Conservation (phyloP, 2,113 vertebrate species). For the Alouatta palliata region DNA sequence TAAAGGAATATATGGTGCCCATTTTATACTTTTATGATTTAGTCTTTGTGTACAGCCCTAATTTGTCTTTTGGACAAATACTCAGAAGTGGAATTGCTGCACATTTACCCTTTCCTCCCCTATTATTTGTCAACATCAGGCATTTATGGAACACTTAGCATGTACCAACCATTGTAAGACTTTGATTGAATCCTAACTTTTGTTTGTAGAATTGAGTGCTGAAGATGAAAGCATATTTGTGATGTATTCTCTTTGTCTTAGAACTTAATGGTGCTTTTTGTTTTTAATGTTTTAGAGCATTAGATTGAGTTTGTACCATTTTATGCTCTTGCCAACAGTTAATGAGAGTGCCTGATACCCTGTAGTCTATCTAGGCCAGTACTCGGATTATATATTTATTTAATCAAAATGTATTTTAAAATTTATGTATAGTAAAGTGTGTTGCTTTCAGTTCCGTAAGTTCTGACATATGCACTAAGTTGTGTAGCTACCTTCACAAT, state of each 20-base stretch:
- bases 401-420: not conserved
- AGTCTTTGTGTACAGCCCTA: not conserved
- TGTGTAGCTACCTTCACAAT: not conserved
- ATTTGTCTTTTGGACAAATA: not conserved
- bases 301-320: not conserved
- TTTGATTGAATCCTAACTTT: not conserved
- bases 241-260: not conserved
- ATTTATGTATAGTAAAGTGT: not conserved
- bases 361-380: not conserved
- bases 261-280: not conserved
- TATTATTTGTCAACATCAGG: not conserved
- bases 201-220: not conserved
- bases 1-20: not conserved
- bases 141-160: not conserved
- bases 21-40: not conserved
- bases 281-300: not conserved
- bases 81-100: not conserved
- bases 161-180: not conserved
- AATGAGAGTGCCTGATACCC: not conserved
- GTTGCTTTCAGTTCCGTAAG: not conserved
- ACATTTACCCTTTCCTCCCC: not conserved
- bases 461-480: not conserved
- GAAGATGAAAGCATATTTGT: not conserved
- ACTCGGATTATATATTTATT: not conserved
- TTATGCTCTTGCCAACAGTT: not conserved